phyloP scores from a whole-genome alignment of 2,797 vertebrate species.

The Oceanodroma leucorhoa region DNA sequence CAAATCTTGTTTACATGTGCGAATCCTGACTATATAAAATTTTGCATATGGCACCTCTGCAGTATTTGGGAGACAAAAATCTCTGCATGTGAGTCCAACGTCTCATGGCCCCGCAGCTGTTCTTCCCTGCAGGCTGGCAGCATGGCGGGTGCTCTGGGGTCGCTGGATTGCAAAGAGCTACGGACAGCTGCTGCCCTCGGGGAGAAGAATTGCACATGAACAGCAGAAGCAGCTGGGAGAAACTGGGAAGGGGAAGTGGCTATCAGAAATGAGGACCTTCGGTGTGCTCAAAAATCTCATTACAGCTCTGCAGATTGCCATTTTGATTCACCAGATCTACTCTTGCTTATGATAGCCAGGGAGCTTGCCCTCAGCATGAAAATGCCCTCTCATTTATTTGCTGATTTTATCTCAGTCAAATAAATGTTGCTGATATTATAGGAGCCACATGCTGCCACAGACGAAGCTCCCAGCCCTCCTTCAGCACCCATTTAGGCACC shows the following conservation, averaged over 20 bases:
- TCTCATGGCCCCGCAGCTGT: neutral
- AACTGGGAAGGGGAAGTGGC: neutral
- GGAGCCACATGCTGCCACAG: neutral
- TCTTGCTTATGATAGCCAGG: neutral
- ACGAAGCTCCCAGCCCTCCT: neutral
- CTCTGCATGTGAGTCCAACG: accelerated
- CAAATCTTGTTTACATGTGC: neutral
- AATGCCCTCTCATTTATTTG: neutral
- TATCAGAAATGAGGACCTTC: neutral
- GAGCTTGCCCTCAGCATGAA: neutral
- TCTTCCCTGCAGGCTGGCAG: neutral
- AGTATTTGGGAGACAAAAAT: neutral
- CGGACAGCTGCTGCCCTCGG: accelerated
- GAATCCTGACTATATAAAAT: neutral
- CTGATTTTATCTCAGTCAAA: neutral
- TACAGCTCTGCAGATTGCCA: neutral
- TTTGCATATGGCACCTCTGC: neutral
- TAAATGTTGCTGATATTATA: neutral
- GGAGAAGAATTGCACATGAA: neutral
- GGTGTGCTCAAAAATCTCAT: neutral
- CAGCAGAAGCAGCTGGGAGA: neutral
- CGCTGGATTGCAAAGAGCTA: neutral
- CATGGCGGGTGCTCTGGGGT: accelerated
- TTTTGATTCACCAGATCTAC: neutral
- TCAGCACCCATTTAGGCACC: too few relatives aligned